These are phyloP conservation scores for Bombus huntii DNA, from an alignment of 1,140 invertebrate species.

Conservation along the genomic window DNA sequence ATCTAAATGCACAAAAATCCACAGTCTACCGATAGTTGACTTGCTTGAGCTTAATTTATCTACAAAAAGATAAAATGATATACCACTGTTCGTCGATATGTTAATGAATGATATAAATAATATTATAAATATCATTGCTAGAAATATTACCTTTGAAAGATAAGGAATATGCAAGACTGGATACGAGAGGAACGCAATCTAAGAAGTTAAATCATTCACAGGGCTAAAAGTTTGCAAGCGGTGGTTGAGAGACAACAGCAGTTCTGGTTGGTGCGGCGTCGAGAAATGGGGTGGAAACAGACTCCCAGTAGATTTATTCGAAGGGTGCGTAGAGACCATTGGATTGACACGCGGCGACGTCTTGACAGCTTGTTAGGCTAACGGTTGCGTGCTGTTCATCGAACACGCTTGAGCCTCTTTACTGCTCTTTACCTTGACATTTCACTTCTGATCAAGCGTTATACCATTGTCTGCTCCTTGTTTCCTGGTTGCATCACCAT, in stretches of 20 bases:
- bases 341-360: constrained; percentile 79
- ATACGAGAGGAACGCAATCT: not conserved
- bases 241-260: constrained; percentile 20
- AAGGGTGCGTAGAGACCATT: constrained; percentile 60
- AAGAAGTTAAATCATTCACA: constrained; percentile 24
- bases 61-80: no score
- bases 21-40: no score
- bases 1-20: no score
- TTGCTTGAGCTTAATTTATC: no score
- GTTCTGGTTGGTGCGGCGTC: constrained; percentile 9
- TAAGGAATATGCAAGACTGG: not conserved
- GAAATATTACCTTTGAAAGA: not conserved
- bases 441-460: constrained; percentile 46
- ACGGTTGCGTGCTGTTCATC: constrained; percentile 67
- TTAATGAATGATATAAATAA: not conserved
- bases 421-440: constrained; percentile 71
- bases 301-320: constrained; percentile 56
- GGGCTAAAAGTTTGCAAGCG: constrained; percentile 39
- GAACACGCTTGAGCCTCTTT: constrained; percentile 70
- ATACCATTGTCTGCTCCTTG: constrained; percentile 33
- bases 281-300: constrained; percentile 8
- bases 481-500: not conserved
- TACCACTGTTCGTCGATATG: not conserved
- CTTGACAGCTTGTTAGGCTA: constrained; percentile 81
- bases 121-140: not conserved